These are phyloP conservation scores for Ectropis crepuscularia DNA, from an alignment of 2,888 invertebrate species.

Conservation along the genomic window DNA sequence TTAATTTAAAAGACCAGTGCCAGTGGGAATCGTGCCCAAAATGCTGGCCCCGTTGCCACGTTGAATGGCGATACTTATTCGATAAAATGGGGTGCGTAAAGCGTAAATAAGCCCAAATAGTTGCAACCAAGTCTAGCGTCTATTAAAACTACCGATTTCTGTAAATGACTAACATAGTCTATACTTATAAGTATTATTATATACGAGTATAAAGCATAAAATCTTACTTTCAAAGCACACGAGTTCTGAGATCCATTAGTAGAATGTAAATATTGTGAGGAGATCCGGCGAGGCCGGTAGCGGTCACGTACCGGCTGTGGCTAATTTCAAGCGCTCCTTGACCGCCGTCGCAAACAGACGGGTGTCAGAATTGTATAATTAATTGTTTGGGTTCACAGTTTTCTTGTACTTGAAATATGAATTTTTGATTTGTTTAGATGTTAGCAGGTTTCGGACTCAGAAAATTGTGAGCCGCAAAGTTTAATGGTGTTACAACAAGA, in stretches of 20 bases:
- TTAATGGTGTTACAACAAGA: too few relatives aligned
- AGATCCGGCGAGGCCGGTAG: conserved; percentile 6
- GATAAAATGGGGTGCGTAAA: too few relatives aligned
- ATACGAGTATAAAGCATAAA: background rate
- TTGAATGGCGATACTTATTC: too few relatives aligned
- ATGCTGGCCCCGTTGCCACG: too few relatives aligned
- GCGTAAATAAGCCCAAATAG: too few relatives aligned
- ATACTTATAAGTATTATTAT: too few relatives aligned
- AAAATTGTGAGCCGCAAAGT: background rate
- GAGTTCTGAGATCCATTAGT: conserved; percentile 30
- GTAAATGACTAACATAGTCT: too few relatives aligned
- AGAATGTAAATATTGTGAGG: conserved; percentile 28
- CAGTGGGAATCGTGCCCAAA: too few relatives aligned
- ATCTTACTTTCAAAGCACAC: conserved; percentile 25
- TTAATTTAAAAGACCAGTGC: too few relatives aligned
- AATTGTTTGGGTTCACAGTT: conserved; percentile 24
- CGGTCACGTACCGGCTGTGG: conserved; percentile 31
- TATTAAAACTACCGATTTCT: too few relatives aligned
- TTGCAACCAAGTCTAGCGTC: too few relatives aligned
- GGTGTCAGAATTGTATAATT: conserved; percentile 40
- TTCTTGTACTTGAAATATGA: conserved; percentile 14
- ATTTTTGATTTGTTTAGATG: conserved; percentile 30
- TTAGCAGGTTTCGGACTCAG: background rate
- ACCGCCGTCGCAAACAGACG: conserved; percentile 32
- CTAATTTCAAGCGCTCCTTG: conserved; percentile 36